phyloP scores from a whole-genome alignment of 2,888 invertebrate genomes.

The Heteropelma amictum region DNA sequence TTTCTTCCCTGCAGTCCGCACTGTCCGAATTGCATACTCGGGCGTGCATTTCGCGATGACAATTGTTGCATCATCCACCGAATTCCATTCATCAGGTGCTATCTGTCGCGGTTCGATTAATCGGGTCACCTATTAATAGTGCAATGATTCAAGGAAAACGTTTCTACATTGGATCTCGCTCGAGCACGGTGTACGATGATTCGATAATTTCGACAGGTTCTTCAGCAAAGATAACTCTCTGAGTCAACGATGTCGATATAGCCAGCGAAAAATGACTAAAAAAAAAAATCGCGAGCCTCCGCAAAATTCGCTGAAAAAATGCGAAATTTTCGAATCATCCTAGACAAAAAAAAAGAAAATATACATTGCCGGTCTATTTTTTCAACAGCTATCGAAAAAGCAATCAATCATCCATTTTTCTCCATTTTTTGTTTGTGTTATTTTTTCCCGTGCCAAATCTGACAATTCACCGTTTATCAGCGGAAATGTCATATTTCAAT shows the following conservation, averaged over 20 bases:
- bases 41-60: constrained; percentile 42
- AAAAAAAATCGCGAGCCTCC: too few species aligned
- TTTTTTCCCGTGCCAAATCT: too few species aligned
- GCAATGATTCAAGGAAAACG: constrained; percentile 68
- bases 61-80: constrained; percentile 63
- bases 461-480: too few species aligned
- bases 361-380: too few species aligned
- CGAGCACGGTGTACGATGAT: constrained; percentile 24
- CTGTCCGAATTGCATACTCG: constrained; percentile 32
- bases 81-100: constrained; percentile 66
- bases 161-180: constrained; percentile 55
- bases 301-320: too few species aligned
- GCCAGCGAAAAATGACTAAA: not conserved
- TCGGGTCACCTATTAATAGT: constrained; percentile 66
- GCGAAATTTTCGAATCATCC: too few species aligned
- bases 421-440: too few species aligned
- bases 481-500: too few species aligned
- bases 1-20: not conserved
- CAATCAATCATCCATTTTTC: too few species aligned
- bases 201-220: constrained; percentile 43
- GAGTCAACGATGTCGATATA: constrained; percentile 32
- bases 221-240: constrained; percentile 19
- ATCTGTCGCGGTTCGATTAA: constrained; percentile 61
- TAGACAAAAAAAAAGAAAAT: too few species aligned
- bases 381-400: too few species aligned